Percentiles rank a stretch among this genome's conserved stretches.
These are phyloP conservation scores for Zaprionus capensis DNA, from an alignment of 1,140 invertebrate species.

Conservation along the genomic window DNA sequence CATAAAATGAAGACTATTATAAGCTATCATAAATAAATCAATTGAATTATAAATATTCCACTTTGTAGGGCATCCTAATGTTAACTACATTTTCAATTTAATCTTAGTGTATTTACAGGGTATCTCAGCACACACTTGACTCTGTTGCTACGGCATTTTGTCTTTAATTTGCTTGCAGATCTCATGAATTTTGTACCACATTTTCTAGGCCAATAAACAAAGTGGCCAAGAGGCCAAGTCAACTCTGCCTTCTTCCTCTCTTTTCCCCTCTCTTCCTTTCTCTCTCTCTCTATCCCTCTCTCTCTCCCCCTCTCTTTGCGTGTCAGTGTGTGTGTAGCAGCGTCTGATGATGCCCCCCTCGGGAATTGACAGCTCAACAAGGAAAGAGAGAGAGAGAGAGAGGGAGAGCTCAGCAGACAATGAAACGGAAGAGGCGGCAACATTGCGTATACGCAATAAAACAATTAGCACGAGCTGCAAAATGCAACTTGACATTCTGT, in stretches of 20 bases:
- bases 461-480: constrained; percentile 68
- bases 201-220: constrained; percentile 69
- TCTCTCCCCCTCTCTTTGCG: background rate
- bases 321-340: background rate
- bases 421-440: background rate
- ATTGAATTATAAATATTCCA: too few relatives aligned
- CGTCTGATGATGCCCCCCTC: constrained; percentile 29
- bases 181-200: constrained; percentile 45
- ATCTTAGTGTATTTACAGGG: background rate
- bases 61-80: too few relatives aligned
- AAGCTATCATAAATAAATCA: too few relatives aligned
- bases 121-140: background rate
- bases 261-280: too few relatives aligned
- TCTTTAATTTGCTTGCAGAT: constrained; percentile 61
- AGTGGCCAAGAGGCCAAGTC: constrained; percentile 48
- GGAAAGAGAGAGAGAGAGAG: background rate
- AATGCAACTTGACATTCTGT: constrained; percentile 46
- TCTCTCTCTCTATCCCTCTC: background rate
- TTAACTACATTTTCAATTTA: too few relatives aligned
- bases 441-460: constrained; percentile 70
- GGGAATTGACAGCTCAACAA: constrained; percentile 66
- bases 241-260: background rate
- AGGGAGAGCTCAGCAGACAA: background rate
- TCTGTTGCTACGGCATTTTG: constrained; percentile 38
- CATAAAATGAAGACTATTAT: too few relatives aligned